A percentile compares a stretch with the other conserved stretches of the same genome.
phyloP scores from a whole-genome alignment of 2,113 vertebrate species.

The Pelobates fuscus region DNA sequence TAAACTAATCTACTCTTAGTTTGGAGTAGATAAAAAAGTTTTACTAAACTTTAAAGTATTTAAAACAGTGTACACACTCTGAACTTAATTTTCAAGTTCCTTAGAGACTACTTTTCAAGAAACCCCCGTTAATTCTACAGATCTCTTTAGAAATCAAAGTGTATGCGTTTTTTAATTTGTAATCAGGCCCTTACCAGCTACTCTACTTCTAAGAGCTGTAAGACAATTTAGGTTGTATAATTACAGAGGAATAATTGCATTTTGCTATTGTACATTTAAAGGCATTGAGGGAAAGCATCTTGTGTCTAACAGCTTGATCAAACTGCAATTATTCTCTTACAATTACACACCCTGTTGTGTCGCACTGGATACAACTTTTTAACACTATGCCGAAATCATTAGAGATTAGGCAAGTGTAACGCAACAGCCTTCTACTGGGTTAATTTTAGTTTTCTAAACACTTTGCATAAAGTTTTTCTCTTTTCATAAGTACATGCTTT shows the following conservation, averaged over 20 bases:
- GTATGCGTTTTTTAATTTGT: slow-evolving; percentile 13
- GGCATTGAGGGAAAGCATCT: slow-evolving; percentile 28
- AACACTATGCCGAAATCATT: slow-evolving; percentile 2
- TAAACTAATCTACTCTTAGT: not conserved
- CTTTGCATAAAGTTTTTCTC: not conserved
- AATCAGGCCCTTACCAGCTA: slow-evolving; percentile 17
- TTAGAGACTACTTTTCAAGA: not conserved
- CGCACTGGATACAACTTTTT: slow-evolving; percentile 1
- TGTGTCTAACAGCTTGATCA: slow-evolving; percentile 31
- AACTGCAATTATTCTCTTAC: slow-evolving; percentile 39
- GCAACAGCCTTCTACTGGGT: not conserved
- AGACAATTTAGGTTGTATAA: slow-evolving; percentile 41
- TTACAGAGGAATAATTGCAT: slow-evolving; percentile 44
- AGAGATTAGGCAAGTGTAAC: slow-evolving; percentile 21
- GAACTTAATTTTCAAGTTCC: slow-evolving; percentile 15
- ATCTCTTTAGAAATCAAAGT: not conserved
- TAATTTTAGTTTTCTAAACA: not conserved
- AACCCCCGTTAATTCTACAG: slow-evolving; percentile 7
- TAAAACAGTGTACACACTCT: too few species aligned
- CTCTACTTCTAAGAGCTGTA: slow-evolving; percentile 21
- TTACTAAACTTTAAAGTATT: too few species aligned
- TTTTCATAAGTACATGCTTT: not conserved
- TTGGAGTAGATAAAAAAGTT: too few species aligned
- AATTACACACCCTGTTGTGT: slow-evolving; percentile 30
- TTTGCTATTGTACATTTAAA: slow-evolving; percentile 41